Base-by-base conservation (phyloP, 2,888 invertebrate species). In the Dicyrtoma fusca region DNA sequence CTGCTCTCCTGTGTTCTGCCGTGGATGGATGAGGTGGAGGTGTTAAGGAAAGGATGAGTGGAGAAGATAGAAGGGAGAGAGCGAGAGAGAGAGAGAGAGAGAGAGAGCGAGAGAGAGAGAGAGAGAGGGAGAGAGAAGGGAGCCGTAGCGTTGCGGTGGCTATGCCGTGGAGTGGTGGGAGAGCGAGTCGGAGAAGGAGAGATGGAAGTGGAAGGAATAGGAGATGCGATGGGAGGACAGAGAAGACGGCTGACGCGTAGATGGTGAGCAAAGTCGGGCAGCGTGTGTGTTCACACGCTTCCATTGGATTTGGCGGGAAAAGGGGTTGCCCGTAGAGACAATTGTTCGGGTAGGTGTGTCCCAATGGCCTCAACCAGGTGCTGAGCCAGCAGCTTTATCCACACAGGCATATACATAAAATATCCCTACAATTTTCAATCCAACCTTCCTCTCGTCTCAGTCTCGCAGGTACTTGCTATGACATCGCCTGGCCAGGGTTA, bases 241-340 rank as follows among this genome's bases (percentile, higher is more conserved):
- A 53, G 53, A 53, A 21, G 55, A 55, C 6, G 17, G 49, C 53
- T 69, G 73, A 73, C 73, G 73, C 73, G 69, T 26, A 25, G 64
- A 23, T 47, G 47, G 74, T 75, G 78, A 76, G 78, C 77, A 76
- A 77, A 74, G 72, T 77, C 76, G 78, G 78, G 76, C 71, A 72
- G 72, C 75, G 73, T 76, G 65, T 65, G 65, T 69, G 73, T 69
- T 68, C 69, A 72, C 72, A 74, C 72, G 75, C 71, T 74, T 70
- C 73, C 72, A 70, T 75, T 75, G 70, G 74, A 77, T 76, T 77
- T 78, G 78, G 78, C 78, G 78, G 78, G 78, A 78, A 75, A 76
- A 75, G 74, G 65, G 65, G 65, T 65, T 65, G 65, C 65, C 65
- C 65, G 51, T 65, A 65, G 77, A 55, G 59, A 69, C 59, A 34